Evolutionary conservation across 2,113 vertebrate species (phyloP).

Genomic region (Carettochelys insculpta): DNA sequence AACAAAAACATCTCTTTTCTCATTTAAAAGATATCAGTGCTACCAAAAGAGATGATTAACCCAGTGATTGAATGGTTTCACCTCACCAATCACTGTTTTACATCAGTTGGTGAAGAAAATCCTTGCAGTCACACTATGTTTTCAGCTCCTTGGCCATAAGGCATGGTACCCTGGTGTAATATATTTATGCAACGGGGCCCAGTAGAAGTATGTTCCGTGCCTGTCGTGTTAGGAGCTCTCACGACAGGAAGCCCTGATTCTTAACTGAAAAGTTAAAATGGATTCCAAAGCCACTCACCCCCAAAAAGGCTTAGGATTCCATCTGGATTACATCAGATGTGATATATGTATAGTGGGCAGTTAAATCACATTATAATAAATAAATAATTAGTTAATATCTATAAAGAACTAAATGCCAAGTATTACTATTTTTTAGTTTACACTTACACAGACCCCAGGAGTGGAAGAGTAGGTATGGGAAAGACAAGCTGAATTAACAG

Average conservation of each 20-base stretch:
- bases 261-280: not conserved
- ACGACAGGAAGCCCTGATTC: not conserved
- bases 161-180: not conserved
- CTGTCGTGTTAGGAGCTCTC: not conserved
- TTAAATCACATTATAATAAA: not conserved
- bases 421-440: not conserved
- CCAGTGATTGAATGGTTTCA: conserved; percentile 17
- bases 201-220: not conserved
- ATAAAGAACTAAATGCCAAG: not conserved
- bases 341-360: not conserved
- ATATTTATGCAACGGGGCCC: not conserved
- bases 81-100: conserved; percentile 22
- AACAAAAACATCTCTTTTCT: conserved; percentile 1
- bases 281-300: not conserved
- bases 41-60: conserved; percentile 34
- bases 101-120: not conserved
- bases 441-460: not conserved
- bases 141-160: not conserved
- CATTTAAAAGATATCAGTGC: conserved; percentile 45
- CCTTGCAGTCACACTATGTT: conserved; percentile 11
- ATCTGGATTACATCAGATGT: not conserved
- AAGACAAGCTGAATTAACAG: not conserved
- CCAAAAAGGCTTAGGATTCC: not conserved
- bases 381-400: not conserved
- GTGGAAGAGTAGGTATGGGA: not conserved